A percentile compares a stretch with the other conserved stretches of the same genome.
These are phyloP conservation scores for Dinoponera quadriceps DNA, from an alignment of 1,140 invertebrate species.

Conservation along the genomic window DNA sequence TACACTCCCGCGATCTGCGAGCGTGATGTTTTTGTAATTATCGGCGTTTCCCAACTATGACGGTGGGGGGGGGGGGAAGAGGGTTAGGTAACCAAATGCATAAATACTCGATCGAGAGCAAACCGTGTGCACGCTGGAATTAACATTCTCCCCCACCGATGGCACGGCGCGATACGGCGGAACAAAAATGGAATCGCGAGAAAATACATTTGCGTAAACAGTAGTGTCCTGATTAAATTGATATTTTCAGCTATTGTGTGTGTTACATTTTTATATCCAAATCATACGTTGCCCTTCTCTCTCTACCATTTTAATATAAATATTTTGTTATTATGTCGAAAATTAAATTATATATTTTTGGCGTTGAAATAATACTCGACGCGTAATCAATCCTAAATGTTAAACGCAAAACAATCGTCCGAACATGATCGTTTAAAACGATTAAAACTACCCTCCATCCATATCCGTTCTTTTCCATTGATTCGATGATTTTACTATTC, in stretches of 20 bases:
- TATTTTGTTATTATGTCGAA: background rate
- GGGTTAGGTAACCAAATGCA: slow-evolving; percentile 14
- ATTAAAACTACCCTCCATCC: too few species aligned
- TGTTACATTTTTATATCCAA: background rate
- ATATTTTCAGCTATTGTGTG: background rate
- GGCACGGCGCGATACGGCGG: background rate
- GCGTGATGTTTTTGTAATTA: slow-evolving; percentile 53
- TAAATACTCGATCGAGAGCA: slow-evolving; percentile 42
- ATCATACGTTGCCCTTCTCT: too few species aligned
- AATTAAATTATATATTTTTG: background rate
- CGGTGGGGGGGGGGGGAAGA: background rate
- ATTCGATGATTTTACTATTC: background rate
- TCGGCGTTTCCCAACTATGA: slow-evolving; percentile 37
- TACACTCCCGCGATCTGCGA: slow-evolving; percentile 32
- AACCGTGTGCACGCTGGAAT: slow-evolving; percentile 29
- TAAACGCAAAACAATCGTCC: background rate
- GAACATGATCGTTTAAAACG: too few species aligned
- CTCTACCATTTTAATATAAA: background rate
- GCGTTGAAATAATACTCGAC: too few species aligned
- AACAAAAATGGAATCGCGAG: slow-evolving; percentile 32
- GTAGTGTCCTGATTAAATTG: slow-evolving; percentile 20
- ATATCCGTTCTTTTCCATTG: background rate
- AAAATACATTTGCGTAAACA: slow-evolving; percentile 2
- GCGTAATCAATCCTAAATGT: too few species aligned
- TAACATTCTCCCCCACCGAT: slow-evolving; percentile 16